A percentile compares a stretch with the other conserved stretches of the same genome.
phyloP scores from a whole-genome alignment of 2,113 vertebrate species.

The Alectura lathami region DNA sequence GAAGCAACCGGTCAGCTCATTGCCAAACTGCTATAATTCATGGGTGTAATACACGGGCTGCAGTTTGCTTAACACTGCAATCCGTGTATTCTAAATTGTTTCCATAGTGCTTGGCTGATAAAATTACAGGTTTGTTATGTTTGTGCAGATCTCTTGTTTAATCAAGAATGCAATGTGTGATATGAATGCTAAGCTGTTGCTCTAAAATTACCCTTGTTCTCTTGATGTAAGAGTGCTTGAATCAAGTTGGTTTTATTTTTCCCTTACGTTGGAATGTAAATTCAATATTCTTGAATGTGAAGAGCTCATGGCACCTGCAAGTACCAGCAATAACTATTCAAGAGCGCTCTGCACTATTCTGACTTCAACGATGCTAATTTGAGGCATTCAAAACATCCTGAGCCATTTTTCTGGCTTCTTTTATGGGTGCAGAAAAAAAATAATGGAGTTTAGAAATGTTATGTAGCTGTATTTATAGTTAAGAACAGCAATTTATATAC shows the following conservation, averaged over 20 bases:
- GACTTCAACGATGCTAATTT: not conserved
- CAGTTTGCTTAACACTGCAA: slow-evolving; percentile 53
- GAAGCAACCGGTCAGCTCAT: slow-evolving; percentile 53
- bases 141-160: slow-evolving; percentile 20
- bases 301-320: not conserved
- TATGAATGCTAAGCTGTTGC: not conserved
- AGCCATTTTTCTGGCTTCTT: not conserved
- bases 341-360: not conserved
- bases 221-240: not conserved
- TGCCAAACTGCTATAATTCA: slow-evolving; percentile 54
- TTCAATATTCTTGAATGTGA: not conserved
- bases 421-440: not conserved
- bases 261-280: slow-evolving; percentile 30
- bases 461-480: not conserved
- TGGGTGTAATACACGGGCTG: slow-evolving; percentile 10
- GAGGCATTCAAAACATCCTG: not conserved
- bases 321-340: not conserved
- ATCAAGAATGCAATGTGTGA: slow-evolving; percentile 18
- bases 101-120: slow-evolving; percentile 54
- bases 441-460: not conserved
- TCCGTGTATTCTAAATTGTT: slow-evolving; percentile 46
- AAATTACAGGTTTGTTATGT: slow-evolving; percentile 65
- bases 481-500: not conserved
- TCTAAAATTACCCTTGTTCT: slow-evolving; percentile 37
- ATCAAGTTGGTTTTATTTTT: slow-evolving; percentile 23